These are phyloP conservation scores for Neodiprion lecontei DNA, from an alignment of 1,140 invertebrate genomes.

Conservation along the genomic window DNA sequence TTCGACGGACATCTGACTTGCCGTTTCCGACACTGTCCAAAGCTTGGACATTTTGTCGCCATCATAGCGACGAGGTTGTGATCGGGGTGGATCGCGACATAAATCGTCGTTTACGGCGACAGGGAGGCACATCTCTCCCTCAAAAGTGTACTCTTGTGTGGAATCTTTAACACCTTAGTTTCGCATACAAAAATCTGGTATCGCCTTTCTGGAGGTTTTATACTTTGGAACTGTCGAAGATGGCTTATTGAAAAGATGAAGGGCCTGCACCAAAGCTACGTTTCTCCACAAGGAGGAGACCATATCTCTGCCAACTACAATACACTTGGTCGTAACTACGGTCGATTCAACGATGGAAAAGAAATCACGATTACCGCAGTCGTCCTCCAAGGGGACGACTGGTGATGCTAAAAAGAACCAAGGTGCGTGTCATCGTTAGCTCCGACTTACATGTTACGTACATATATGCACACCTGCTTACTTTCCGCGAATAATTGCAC, in stretches of 20 bases:
- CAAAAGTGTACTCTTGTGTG: slow-evolving; percentile 41
- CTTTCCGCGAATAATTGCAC: background rate
- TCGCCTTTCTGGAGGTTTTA: slow-evolving; percentile 38
- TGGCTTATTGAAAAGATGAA: slow-evolving; percentile 84
- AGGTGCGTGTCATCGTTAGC: slow-evolving; percentile 63
- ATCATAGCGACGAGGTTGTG: slow-evolving; percentile 69
- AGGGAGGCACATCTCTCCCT: slow-evolving; percentile 67
- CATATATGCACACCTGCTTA: background rate
- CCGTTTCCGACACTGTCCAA: slow-evolving; percentile 30
- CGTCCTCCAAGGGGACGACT: slow-evolving; percentile 67
- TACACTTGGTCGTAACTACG: slow-evolving; percentile 50
- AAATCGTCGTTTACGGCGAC: slow-evolving; percentile 71
- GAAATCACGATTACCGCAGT: slow-evolving; percentile 68
- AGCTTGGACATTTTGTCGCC: slow-evolving; percentile 65
- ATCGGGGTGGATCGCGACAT: slow-evolving; percentile 55
- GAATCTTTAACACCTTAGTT: slow-evolving; percentile 29
- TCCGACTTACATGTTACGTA: background rate
- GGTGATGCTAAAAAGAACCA: slow-evolving; percentile 74
- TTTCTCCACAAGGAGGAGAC: slow-evolving; percentile 76
- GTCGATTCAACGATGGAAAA: slow-evolving; percentile 74
- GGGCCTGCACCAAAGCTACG: slow-evolving; percentile 67
- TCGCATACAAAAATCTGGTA: slow-evolving; percentile 24
- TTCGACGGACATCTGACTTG: slow-evolving; percentile 25
- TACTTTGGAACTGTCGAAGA: slow-evolving; percentile 65
- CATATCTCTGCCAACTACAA: slow-evolving; percentile 56